Base-by-base conservation (phyloP, 1,140 invertebrate genomes). In the Prorops nasuta region DNA sequence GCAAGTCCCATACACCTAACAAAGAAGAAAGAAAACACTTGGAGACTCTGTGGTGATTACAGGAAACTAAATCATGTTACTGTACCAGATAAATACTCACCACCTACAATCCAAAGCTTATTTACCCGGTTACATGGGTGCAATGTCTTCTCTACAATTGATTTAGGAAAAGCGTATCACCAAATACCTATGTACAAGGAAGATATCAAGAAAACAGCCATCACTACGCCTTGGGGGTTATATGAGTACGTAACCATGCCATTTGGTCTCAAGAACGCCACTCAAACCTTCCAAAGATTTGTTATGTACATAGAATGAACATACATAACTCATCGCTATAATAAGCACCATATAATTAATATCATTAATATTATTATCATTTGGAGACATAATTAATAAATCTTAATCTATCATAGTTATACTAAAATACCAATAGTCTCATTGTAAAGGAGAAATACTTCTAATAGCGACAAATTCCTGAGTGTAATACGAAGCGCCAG, bases 121-220 rank as follows among this genome's bases (percentile, higher is more conserved):
- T 82, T 42, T 10, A 3, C 15, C 1, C 20, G 10, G 4, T 9
- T 54, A 1, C 20, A 40, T 19, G 42, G 42, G 1, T 39, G 12
- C 1, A 34, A 8, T 3, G 21, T 54, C 3, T 54, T 83, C 51
- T 71, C 67, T 1, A 63, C 63, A 2, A 45, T 84, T 1, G 80
- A 84, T 66, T 44, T 83, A 8, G 51, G 60, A 0, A 61, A 60
- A 10, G 81, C 80, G 0, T 84, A 76, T 53, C 72, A 77, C 62
- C 80, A 76, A 17, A 63, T 77, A 0, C 68, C 69, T 70, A 34
- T 54, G 51, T 1, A 61, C 59, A 0, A 49, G 1, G 42, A 51
- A 8, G 42, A 41, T 18, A 28, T 44, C 1, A 0, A n/a, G 10
- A 51, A 50, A 20, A 50, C 48, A 7, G 42, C 42, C 1, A 37